phyloP scores from a whole-genome alignment of 2,888 invertebrate genomes.

The Dicranocentrus wangi region DNA sequence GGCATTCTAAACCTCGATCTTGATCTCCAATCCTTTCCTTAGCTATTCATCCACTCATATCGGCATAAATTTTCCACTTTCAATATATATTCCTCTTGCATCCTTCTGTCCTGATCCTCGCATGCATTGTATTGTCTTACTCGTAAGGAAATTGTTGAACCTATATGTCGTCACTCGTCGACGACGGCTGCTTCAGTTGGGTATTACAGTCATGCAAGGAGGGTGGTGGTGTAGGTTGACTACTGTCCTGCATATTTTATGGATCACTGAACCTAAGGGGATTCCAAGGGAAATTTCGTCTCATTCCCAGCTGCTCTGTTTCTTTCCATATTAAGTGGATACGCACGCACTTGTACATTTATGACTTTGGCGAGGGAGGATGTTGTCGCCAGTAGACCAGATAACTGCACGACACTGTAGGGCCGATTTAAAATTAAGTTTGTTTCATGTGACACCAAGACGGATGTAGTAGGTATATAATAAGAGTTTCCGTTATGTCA shows the following conservation, averaged over 20 bases:
- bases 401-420: too few relatives aligned
- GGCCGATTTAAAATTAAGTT: too few relatives aligned
- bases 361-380: too few relatives aligned
- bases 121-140: background rate
- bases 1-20: background rate
- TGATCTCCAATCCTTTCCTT: slow-evolving; percentile 13
- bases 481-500: too few relatives aligned
- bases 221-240: background rate
- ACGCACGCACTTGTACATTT: too few relatives aligned
- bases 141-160: background rate
- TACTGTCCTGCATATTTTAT: slow-evolving; percentile 52
- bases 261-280: slow-evolving; percentile 37
- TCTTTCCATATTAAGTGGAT: too few relatives aligned
- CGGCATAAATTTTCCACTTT: background rate
- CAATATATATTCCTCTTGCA: background rate
- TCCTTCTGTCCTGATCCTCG: background rate
- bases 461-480: too few relatives aligned
- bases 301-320: slow-evolving; percentile 28
- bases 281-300: slow-evolving; percentile 39
- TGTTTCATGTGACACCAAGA: too few relatives aligned
- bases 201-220: background rate
- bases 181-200: background rate
- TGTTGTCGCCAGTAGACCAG: too few relatives aligned
- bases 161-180: background rate
- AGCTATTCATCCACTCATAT: background rate